These are phyloP conservation scores for Dicroscelio sp. DNA, from an alignment of 2,888 invertebrate species.

Conservation along the genomic window DNA sequence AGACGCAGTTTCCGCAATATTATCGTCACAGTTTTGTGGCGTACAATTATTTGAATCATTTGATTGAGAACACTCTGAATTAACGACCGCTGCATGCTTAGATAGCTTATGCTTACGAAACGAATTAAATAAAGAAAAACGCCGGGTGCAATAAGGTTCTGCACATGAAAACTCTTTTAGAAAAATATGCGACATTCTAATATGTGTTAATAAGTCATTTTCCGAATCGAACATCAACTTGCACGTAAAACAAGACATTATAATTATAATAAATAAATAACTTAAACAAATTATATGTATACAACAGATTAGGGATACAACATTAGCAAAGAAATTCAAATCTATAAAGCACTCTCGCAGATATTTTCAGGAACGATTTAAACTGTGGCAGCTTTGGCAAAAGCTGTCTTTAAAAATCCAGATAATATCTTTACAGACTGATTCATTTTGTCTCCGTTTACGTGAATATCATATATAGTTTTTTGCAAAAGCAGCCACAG, in stretches of 20 bases:
- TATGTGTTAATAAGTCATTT: conserved; percentile 23
- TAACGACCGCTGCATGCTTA: neutral
- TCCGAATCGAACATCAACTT: neutral
- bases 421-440: too few species aligned
- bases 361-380: neutral
- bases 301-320: neutral
- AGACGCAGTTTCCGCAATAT: neutral
- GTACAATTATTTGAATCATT: neutral
- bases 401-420: conserved; percentile 37
- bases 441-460: too few species aligned
- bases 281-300: too few species aligned
- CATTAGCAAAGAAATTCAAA: neutral
- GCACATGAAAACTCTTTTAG: conserved; percentile 4
- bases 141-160: conserved; percentile 28
- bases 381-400: neutral
- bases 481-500: conserved; percentile 30
- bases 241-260: conserved; percentile 18
- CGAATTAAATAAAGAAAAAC: conserved; percentile 45
- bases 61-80: neutral
- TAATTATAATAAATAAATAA: conserved; percentile 10
- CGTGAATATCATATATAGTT: too few species aligned
- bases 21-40: neutral
- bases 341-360: neutral
- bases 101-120: conserved; percentile 28
- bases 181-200: conserved; percentile 30